Evolutionary conservation across 2,888 invertebrate genomes (phyloP), one percentile per base, ranked within the genome.

Genomic region (Neoaliturus tenellus): DNA sequence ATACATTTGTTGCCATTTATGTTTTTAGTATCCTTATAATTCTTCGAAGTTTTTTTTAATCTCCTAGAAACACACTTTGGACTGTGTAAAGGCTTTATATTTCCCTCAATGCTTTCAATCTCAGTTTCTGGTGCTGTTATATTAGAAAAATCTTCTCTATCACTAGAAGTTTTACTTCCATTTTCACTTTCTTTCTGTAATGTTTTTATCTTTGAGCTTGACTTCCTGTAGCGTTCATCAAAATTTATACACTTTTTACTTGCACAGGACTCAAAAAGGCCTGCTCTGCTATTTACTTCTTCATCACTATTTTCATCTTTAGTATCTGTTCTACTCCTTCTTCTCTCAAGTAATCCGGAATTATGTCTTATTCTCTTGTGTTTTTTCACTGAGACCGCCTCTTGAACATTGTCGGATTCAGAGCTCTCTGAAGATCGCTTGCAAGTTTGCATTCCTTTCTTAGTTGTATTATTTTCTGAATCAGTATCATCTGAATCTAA

Each of bases 291-390:
- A 25, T 0, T 39, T 3, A 31, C 31, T 67, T 67, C 81, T 69
- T 81, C 81, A 67, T 81, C 48, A 69, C 31, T 81, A n/a, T 67
- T 67, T 25, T 48, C 67, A 44, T 67, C 62, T 44, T 48, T 81
- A 28, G 31, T 69, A 23, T 67, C 41, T 1, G 81, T 78, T 55
- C 55, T 78, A 14, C 78, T 78, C 35, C 78, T 51, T 35, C 78
- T 78, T 55, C 78, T 25, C 55, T 78, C 78, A 31, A 51, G 28
- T 35, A 35, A 28, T 20, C 78, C 78, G 35, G 55, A 51, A 78
- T 55, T 78, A 55, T 35, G 51, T 8, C 78, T 78, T 6, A 10
- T 78, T 75, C 73, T 35, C 48, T 55, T 78, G 55, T 55, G 55
- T 23, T 55, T 78, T 55, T 78, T 78, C 17, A 48, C 48, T 8